Percentiles rank a stretch among this genome's conserved stretches.
These are phyloP conservation scores for Platycnemis pennipes DNA, from an alignment of 2,888 invertebrate species.

Conservation along the genomic window DNA sequence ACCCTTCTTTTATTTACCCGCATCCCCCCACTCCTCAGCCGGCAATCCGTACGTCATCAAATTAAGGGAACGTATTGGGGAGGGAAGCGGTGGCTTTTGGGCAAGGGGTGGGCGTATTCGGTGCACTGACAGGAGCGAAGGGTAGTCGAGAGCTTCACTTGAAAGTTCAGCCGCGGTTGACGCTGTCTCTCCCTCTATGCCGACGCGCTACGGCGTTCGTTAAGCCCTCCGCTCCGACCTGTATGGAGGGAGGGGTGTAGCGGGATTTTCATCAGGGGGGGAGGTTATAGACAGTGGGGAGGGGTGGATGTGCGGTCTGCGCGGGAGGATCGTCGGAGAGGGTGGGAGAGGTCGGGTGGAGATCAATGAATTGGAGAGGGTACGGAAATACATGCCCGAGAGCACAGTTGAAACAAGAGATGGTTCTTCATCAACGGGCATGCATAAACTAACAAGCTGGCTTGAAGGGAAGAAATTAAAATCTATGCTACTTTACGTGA, in stretches of 20 bases:
- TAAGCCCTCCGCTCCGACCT: background rate
- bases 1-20: too few relatives aligned
- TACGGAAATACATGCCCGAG: too few relatives aligned
- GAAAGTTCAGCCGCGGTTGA: conserved; percentile 46
- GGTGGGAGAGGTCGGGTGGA: too few relatives aligned
- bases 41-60: background rate
- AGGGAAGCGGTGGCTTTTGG: too few relatives aligned
- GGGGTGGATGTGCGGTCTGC: too few relatives aligned
- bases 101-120: background rate
- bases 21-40: background rate
- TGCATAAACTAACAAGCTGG: too few relatives aligned
- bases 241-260: background rate
- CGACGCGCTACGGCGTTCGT: background rate
- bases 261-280: background rate
- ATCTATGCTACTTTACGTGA: too few relatives aligned
- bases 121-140: background rate
- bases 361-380: too few relatives aligned
- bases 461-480: too few relatives aligned
- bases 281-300: background rate
- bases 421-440: too few relatives aligned
- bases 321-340: too few relatives aligned
- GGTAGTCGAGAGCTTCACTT: conserved; percentile 47
- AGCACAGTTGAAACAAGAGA: too few relatives aligned
- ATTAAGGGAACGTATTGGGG: background rate
- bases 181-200: background rate